Base-by-base conservation (phyloP, 2,113 vertebrate species). In the Rissa tridactyla region DNA sequence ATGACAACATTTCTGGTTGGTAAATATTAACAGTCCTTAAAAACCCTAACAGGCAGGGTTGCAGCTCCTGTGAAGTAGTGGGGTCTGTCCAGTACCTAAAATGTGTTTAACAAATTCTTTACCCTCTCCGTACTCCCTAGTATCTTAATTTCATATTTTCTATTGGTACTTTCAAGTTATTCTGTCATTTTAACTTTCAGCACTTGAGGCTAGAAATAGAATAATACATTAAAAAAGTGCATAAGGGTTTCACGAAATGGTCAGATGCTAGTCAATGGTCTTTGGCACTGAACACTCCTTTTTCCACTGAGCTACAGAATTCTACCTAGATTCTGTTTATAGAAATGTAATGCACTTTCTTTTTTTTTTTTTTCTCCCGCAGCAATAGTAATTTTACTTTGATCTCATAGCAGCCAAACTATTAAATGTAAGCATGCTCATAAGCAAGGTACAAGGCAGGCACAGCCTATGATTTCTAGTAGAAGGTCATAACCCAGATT, bases 401-500 rank as follows among this genome's bases (percentile, higher is more conserved):
- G 95, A 97, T 98, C 96, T 97, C 94, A 90, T 46, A 97, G 94
- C 94, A 94, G 94, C 91, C 70, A 96, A 97, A 97, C 93, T 97
- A 98, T 97, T 98, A 97, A 97, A 97, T 92, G 94, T 72, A 97
- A 97, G 94, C 95, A 94, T 93, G 88, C 91, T 98, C 96, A 97
- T 98, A 97, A 97, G 97, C 96, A 97, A 98, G 95, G 96, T 96
- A 96, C 95, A 97, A 97, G 92, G 95, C 97, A 97, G 92, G 96
- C 94, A 92, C 65, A 90, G 94, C 71, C 95, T 97, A 92, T 98
- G 97, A 98, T 98, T 98, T 98, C 95, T 94, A 97, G 96, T 60
- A 97, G 96, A 97, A 98, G 98, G 98, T 98, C 98, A 98, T 96
- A 98, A 98, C 97, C 98, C 95, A 97, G 97, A 96, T 96, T 98